Percentiles rank a stretch among this genome's conserved stretches.
Evolutionary conservation across 2,888 invertebrate genomes (phyloP).

Genomic region (Gymnoscelis rufifasciata): DNA sequence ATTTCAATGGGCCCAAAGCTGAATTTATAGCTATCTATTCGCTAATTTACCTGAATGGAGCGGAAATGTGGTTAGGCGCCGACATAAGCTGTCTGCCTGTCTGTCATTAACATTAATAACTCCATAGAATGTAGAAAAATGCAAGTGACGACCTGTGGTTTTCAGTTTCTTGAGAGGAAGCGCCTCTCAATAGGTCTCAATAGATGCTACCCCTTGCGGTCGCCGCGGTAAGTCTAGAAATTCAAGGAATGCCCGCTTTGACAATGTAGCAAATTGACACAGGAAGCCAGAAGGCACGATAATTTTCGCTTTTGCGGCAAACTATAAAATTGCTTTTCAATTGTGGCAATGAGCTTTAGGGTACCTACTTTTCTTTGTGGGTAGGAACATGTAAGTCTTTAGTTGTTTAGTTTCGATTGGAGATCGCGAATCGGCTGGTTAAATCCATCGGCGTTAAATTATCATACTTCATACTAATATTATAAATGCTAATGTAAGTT

Average conservation of each 20-base stretch:
- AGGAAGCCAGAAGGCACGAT: slow-evolving; percentile 18
- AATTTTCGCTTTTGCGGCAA: slow-evolving; percentile 14
- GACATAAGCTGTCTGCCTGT: slow-evolving; percentile 42
- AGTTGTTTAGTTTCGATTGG: too few relatives aligned
- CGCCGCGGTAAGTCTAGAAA: slow-evolving; percentile 54
- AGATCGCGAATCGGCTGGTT: too few relatives aligned
- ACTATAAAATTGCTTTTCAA: slow-evolving; percentile 5
- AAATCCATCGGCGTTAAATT: too few relatives aligned
- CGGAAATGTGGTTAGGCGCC: slow-evolving; percentile 56
- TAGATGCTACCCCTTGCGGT: slow-evolving; percentile 60
- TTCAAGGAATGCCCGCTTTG: slow-evolving; percentile 46
- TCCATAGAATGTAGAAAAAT: slow-evolving; percentile 56
- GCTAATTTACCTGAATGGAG: slow-evolving; percentile 26
- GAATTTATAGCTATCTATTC: too few relatives aligned
- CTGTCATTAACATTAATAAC: slow-evolving; percentile 70
- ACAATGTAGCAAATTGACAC: slow-evolving; percentile 20
- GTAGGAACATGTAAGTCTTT: too few relatives aligned
- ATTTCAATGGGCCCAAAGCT: neutral
- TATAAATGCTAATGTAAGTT: too few relatives aligned
- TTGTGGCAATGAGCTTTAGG: neutral
- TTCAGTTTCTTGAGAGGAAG: slow-evolving; percentile 40
- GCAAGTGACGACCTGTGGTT: slow-evolving; percentile 60
- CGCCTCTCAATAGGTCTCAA: slow-evolving; percentile 36
- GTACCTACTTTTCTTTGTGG: neutral
- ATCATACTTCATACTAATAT: too few relatives aligned